Evolutionary conservation across 1,140 invertebrate species (phyloP).

Genomic region (Goniozus legneri): DNA sequence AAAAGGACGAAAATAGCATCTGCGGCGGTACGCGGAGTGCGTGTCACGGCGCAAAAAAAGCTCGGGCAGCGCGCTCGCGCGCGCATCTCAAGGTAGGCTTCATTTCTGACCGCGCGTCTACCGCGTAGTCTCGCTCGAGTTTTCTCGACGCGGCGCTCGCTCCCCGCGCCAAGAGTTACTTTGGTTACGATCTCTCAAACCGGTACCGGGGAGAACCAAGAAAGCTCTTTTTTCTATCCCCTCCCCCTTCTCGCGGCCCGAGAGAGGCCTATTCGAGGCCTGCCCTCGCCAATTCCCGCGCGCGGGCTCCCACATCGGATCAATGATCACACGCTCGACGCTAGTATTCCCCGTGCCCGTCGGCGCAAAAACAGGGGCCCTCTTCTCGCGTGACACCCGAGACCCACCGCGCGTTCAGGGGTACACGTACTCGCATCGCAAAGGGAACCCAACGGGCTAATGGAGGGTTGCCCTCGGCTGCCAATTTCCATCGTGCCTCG

Average conservation of each 20-base stretch:
- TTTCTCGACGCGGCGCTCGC: neutral
- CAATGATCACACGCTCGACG: slow-evolving; percentile 21
- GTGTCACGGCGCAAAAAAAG: slow-evolving; percentile 4
- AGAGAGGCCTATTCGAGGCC: slow-evolving; percentile 3
- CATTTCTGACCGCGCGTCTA: slow-evolving; percentile 25
- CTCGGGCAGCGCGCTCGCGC: slow-evolving; percentile 7
- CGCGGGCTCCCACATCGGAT: no score
- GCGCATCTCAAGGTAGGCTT: slow-evolving; percentile 31
- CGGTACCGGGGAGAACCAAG: slow-evolving; percentile 14
- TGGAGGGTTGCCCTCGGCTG: no score
- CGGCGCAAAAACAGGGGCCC: slow-evolving; percentile 18
- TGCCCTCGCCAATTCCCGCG: slow-evolving; percentile 7
- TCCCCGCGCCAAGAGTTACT: neutral
- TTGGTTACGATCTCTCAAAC: slow-evolving; percentile 17
- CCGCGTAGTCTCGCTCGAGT: slow-evolving; percentile 7
- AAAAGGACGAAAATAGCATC: no score
- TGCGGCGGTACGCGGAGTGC: slow-evolving; percentile 5
- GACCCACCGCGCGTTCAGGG: slow-evolving; percentile 17
- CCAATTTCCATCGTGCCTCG: no score
- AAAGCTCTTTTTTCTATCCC: neutral
- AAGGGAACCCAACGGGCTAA: no score
- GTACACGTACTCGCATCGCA: no score
- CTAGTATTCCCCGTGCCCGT: slow-evolving; percentile 4
- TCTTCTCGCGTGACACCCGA: slow-evolving; percentile 23
- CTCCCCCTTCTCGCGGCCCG: neutral